Conservation (phyloP, 2,888 invertebrate species). For the Amiota communis region DNA sequence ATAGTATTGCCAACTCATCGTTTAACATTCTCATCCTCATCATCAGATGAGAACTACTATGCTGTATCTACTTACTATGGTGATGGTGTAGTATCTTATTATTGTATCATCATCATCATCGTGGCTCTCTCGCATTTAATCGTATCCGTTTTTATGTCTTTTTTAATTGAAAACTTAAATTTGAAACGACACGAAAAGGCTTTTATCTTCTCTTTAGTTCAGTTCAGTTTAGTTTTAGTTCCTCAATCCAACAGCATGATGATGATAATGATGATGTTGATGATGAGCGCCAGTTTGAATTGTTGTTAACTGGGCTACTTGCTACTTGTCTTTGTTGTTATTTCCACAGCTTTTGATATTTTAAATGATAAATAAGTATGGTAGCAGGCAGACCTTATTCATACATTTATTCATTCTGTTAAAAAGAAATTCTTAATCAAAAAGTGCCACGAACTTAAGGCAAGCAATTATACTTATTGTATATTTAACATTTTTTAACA, state of each 20-base stretch:
- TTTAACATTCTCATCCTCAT: not conserved
- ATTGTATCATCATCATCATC: not conserved
- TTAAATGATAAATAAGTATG: no score
- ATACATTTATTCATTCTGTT: not conserved
- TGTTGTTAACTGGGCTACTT: slow-evolving; percentile 30
- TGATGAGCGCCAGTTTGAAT: not conserved
- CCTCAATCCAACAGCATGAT: slow-evolving; percentile 19
- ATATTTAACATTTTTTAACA: not conserved
- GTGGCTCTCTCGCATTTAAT: not conserved
- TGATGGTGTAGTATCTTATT: not conserved
- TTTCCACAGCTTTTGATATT: slow-evolving; percentile 35
- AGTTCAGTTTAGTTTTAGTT: slow-evolving; percentile 37
- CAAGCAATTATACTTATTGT: not conserved
- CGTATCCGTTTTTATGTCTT: slow-evolving; percentile 55
- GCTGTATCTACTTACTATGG: no score
- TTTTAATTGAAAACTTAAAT: slow-evolving; percentile 67
- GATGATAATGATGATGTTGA: slow-evolving; percentile 42
- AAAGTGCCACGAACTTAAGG: not conserved
- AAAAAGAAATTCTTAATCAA: not conserved
- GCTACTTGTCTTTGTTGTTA: slow-evolving; percentile 40
- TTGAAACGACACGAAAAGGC: slow-evolving; percentile 66
- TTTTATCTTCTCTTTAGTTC: slow-evolving; percentile 53
- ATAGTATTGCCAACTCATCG: not conserved
- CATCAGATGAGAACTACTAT: no score
- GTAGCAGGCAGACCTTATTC: not conserved